These are phyloP conservation scores for Diachrysia chrysitis DNA, from an alignment of 2,888 invertebrate species.

Conservation along the genomic window DNA sequence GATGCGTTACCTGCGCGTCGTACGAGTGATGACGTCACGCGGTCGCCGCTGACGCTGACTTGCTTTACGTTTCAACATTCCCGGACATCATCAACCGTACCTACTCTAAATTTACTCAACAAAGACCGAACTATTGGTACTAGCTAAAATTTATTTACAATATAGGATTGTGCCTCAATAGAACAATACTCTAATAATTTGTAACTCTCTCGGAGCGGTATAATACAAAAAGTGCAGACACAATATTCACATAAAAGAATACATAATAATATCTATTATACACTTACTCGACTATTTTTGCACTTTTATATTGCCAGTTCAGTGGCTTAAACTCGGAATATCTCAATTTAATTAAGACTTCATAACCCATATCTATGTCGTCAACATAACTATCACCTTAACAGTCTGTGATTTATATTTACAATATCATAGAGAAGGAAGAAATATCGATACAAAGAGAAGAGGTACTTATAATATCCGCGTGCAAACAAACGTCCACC, in stretches of 20 bases:
- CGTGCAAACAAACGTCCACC: constrained; percentile 60
- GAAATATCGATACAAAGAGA: constrained; percentile 82
- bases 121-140: constrained; percentile 77
- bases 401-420: constrained; percentile 81
- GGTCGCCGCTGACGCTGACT: constrained; percentile 23
- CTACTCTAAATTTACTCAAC: constrained; percentile 76
- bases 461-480: constrained; percentile 62
- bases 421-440: constrained; percentile 79
- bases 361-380: constrained; percentile 81
- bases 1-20: constrained; percentile 39
- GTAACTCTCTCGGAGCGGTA: constrained; percentile 78
- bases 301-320: constrained; percentile 87
- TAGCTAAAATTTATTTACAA: constrained; percentile 86
- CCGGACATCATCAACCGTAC: constrained; percentile 61
- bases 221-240: constrained; percentile 86
- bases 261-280: constrained; percentile 77
- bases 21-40: constrained; percentile 42
- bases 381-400: constrained; percentile 77
- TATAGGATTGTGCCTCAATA: constrained; percentile 86
- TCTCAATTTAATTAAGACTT: constrained; percentile 88
- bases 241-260: constrained; percentile 86
- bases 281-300: constrained; percentile 86
- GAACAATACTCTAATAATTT: constrained; percentile 80
- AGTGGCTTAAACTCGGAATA: constrained; percentile 88
- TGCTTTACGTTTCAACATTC: constrained; percentile 48